Base-by-base conservation (phyloP, 2,888 invertebrate species). In the Stenoptilia bipunctidactyla region DNA sequence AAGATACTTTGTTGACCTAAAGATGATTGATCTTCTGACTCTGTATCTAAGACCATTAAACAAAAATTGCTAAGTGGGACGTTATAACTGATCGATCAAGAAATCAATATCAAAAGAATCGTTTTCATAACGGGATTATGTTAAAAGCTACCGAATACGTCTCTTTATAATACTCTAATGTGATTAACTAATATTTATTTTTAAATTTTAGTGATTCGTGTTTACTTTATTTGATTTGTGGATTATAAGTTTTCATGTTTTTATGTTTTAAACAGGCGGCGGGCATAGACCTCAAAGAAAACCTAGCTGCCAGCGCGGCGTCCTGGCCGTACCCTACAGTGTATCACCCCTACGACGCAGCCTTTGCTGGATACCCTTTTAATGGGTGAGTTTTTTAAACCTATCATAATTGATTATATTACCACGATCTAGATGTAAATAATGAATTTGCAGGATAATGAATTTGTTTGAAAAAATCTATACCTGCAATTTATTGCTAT, bases 321-420 rank as follows among this genome's bases (percentile, higher is more conserved):
- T 90, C 91, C 43, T 95, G 95, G 95, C 94, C 94, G 52, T 95
- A 95, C 76, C 92, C 94, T 41, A 90, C 94, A 34, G 93, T 95
- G 50, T 96, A 96, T 79, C 96, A 96, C 77, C 95, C 96, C 39
- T 96, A 96, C 79, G 96, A 97, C 63, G 92, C 94, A 45, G 93
- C 94, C 44, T 93, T 96, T 69, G 93, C 94, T 45, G 93, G 94
- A 56, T 96, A 97, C 86, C 94, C 96, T 50, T 97, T 96, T 85
- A 95, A 94, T 83, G 94, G 95, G 96, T 96, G 85, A 94, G 94
- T 34, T 14, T 34, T 30, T 14, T 34, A 14, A 4, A 34, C 14
- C 13, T 14, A 34, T 13, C 30, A 30, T 30, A 30, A n/a, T 12
- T 30, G n/a, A 30, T 30, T 30, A 30, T 10, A 8, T 8, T 8